phyloP scores from a whole-genome alignment of 2,797 vertebrate species.

The Bradypodion ventrale region DNA sequence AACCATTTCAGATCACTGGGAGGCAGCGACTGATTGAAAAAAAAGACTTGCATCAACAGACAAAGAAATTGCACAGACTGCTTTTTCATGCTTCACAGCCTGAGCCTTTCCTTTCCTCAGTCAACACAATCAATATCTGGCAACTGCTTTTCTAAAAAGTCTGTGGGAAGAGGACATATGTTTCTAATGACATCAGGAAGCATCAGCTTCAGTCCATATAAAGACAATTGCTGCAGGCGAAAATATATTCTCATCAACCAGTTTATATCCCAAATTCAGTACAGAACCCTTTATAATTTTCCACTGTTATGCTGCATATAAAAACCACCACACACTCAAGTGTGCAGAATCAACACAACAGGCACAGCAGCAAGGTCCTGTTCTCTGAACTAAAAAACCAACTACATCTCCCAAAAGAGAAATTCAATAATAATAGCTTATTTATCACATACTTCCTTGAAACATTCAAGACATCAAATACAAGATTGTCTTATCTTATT shows the following conservation, averaged over 20 bases:
- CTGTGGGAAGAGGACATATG: slow-evolving; percentile 62
- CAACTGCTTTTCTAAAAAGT: slow-evolving; percentile 53
- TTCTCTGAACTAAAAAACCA: slow-evolving; percentile 35
- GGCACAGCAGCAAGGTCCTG: background rate
- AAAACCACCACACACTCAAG: slow-evolving; percentile 8
- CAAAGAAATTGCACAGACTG: slow-evolving; percentile 52
- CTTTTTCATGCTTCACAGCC: slow-evolving; percentile 49
- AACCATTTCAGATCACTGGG: background rate
- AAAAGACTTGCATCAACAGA: slow-evolving; percentile 42
- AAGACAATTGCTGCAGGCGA: slow-evolving; percentile 53
- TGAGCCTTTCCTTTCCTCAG: slow-evolving; percentile 52
- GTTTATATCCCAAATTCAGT: slow-evolving; percentile 52
- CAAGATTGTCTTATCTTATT: background rate
- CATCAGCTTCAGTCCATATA: slow-evolving; percentile 63
- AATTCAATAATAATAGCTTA: background rate
- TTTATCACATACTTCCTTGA: background rate
- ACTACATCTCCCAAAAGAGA: slow-evolving; percentile 1
- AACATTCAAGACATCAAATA: background rate
- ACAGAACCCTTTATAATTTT: slow-evolving; percentile 41
- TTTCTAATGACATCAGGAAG: slow-evolving; percentile 69
- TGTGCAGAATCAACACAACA: slow-evolving; percentile 6
- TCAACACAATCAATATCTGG: slow-evolving; percentile 48
- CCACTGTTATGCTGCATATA: slow-evolving; percentile 31
- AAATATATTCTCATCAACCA: slow-evolving; percentile 42
- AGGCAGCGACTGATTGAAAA: slow-evolving; percentile 1